phyloP scores from a whole-genome alignment of 92 coral and sea anemone species.

The Porites cylindrica region DNA sequence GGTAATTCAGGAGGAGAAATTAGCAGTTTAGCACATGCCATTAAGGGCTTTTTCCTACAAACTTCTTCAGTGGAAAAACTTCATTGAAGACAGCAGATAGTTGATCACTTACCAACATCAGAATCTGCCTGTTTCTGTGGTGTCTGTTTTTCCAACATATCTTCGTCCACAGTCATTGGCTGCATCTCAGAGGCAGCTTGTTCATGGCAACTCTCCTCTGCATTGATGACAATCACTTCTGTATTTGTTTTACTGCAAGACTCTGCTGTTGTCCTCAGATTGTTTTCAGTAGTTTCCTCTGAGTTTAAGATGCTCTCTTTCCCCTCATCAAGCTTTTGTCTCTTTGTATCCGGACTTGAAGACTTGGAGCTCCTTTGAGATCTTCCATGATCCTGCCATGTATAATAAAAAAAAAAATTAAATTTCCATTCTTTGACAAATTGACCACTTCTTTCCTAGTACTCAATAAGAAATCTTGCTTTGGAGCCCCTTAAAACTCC shows the following conservation, averaged over 20 bases:
- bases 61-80: no score
- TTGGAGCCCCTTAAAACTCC: no score
- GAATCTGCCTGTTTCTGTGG: neutral
- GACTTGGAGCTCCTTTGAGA: constrained; percentile 18
- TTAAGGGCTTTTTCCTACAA: no score
- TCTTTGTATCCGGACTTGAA: constrained; percentile 62
- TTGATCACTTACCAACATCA: constrained; percentile 22
- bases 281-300: neutral
- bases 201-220: neutral
- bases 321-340: constrained; percentile 51
- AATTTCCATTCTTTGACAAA: neutral
- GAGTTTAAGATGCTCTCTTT: constrained; percentile 11
- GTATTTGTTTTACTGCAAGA: constrained; percentile 4
- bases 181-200: neutral
- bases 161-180: constrained; percentile 3
- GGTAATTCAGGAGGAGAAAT: no score
- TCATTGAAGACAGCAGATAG: no score
- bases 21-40: no score
- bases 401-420: neutral
- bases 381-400: constrained; percentile 1
- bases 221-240: neutral
- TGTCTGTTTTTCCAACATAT: neutral
- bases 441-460: neutral
- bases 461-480: no score
- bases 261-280: neutral